Base-by-base conservation (phyloP, 2,888 invertebrate genomes). In the Tinea pellionella region DNA sequence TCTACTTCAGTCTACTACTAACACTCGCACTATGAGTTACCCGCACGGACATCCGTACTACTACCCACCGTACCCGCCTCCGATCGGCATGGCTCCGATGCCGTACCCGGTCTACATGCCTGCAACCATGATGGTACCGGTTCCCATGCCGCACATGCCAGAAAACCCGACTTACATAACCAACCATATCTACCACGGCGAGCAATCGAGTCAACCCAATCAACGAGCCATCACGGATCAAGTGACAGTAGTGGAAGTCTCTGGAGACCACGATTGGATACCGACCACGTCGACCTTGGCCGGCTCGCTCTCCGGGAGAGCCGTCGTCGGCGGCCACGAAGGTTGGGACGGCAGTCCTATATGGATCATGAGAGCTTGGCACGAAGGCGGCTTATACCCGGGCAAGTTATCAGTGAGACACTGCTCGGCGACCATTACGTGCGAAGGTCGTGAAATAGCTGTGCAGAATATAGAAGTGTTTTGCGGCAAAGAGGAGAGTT, bases 271-370 rank as follows among this genome's bases (percentile, higher is more conserved):
- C 59, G 78, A 84, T 41, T 88, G 88, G 88, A 69, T 86, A 0
- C 80, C 83, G 0, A 76, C 83, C 0, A 86, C 84, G 0, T 70
- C 84, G 0, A 75, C 75, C 0, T 75, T 76, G 24, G 86, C 86
- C 0, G 69, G 67, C 0, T 68, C 71, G 12, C 63, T 88, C 12
- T 70, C 75, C 0, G 85, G 84, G 0, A 72, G 78, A 65, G 88
- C 87, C 0, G 84, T 88, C 0, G 71, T 82, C 0, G 88, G 85
- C 0, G 88, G 88, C 0, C 80, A 86, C 32, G 88, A 88, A 65
- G 87, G 85, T 0, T 86, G 87, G 84, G 87, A 88, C 53, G 83
- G 87, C 0, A 86, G 82, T 61, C 85, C 85, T 0, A 64, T 88
- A 0, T 88, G 88, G 84, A 80, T 88, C 12, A 88, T 88, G 60